Conservation (phyloP, 2,797 vertebrate genomes). For the Malacoctenus gilli region DNA sequence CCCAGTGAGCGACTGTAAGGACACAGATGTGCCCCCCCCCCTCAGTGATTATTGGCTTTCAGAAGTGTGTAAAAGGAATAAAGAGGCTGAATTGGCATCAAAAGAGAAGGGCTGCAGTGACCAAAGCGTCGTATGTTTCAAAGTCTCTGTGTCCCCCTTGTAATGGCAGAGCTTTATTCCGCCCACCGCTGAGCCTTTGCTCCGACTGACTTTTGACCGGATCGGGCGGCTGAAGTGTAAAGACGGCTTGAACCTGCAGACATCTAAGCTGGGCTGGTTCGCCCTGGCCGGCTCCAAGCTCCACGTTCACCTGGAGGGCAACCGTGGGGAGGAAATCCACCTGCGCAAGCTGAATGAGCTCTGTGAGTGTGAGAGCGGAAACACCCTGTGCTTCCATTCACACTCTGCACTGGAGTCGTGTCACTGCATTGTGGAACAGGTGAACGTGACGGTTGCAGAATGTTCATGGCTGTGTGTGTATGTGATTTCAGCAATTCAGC, state of each 20-base stretch:
- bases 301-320: slow-evolving; percentile 77
- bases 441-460: not conserved
- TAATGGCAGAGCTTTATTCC: slow-evolving; percentile 84
- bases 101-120: not conserved
- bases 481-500: slow-evolving; percentile 84
- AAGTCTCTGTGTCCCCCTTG: not conserved
- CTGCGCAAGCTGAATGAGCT: slow-evolving; percentile 93
- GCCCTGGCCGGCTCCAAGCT: slow-evolving; percentile 86
- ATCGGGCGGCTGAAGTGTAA: slow-evolving; percentile 90
- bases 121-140: not conserved
- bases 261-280: slow-evolving; percentile 89
- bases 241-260: slow-evolving; percentile 89
- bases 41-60: too few relatives aligned
- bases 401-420: not conserved
- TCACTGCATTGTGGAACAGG: not conserved
- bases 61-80: not conserved
- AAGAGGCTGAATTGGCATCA: slow-evolving; percentile 10
- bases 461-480: not conserved
- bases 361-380: slow-evolving; percentile 80
- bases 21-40: too few relatives aligned
- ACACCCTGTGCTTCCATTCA: not conserved
- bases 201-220: slow-evolving; percentile 86
- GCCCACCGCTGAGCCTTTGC: slow-evolving; percentile 83
- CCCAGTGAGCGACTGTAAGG: too few relatives aligned
- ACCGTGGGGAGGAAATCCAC: slow-evolving; percentile 85